Conservation (phyloP, 2,888 invertebrate species). For the Agrochola macilenta region DNA sequence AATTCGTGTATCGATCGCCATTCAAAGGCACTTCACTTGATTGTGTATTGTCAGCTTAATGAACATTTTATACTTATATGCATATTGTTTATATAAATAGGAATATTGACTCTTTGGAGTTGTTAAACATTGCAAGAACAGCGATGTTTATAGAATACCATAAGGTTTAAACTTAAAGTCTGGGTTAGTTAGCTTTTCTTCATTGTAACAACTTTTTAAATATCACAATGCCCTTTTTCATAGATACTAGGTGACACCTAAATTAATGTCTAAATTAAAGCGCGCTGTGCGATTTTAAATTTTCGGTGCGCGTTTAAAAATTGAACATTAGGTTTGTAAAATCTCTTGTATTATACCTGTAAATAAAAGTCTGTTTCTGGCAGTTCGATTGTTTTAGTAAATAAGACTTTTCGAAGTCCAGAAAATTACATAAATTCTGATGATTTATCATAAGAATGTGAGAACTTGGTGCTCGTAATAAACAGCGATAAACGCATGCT, state of each 20-base stretch:
- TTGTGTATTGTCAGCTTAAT: slow-evolving; percentile 78
- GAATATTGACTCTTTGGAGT: not conserved
- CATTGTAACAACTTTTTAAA: not conserved
- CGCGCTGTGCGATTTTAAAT: too few species aligned
- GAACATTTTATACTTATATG: slow-evolving; percentile 55
- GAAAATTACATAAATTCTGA: not conserved
- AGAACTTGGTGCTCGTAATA: not conserved
- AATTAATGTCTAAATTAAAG: too few species aligned
- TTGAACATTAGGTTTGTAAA: not conserved
- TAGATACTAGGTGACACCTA: not conserved
- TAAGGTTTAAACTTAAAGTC: too few species aligned
- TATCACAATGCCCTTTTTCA: not conserved
- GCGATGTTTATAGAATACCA: not conserved
- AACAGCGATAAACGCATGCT: slow-evolving; percentile 19
- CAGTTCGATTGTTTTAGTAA: too few species aligned
- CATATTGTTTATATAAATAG: slow-evolving; percentile 6
- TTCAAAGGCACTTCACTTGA: slow-evolving; percentile 79
- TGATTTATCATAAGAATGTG: slow-evolving; percentile 1
- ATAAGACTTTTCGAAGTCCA: not conserved
- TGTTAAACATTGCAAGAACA: not conserved
- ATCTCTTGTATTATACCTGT: not conserved
- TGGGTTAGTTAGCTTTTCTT: not conserved
- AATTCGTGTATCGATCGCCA: slow-evolving; percentile 83
- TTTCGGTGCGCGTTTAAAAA: too few species aligned
- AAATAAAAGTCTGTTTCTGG: too few species aligned